Conservation (phyloP, 2,797 vertebrate genomes). For the Discoglossus pictus region DNA sequence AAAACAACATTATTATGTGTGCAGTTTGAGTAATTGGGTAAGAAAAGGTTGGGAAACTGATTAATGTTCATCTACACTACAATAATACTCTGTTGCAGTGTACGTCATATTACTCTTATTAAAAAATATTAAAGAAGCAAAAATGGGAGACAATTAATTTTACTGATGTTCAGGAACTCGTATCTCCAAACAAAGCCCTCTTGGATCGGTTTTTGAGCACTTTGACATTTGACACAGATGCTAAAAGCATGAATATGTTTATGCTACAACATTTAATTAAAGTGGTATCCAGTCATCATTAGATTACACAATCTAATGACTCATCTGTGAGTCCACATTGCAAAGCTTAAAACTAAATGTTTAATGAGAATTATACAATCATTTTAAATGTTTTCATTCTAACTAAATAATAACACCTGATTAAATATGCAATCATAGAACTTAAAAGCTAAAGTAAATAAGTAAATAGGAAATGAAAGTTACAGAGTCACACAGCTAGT, state of each 20-base stretch:
- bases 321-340: constrained; percentile 5
- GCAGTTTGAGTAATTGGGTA: too few relatives aligned
- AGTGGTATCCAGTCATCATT: constrained; percentile 23
- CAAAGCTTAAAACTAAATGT: constrained; percentile 3
- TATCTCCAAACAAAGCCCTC: too few relatives aligned
- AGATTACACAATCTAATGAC: constrained; percentile 34
- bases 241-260: constrained; percentile 21
- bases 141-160: neutral
- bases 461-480: constrained; percentile 36
- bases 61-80: too few relatives aligned
- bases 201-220: constrained; percentile 4
- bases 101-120: neutral
- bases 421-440: constrained; percentile 3
- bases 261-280: constrained; percentile 18
- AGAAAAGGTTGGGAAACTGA: too few relatives aligned
- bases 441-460: neutral
- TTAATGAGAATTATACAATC: constrained; percentile 32
- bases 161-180: too few relatives aligned
- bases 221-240: constrained; percentile 40
- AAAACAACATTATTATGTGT: too few relatives aligned
- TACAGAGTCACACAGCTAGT: constrained; percentile 19
- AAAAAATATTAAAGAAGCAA: too few relatives aligned
- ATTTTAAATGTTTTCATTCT: constrained; percentile 26
- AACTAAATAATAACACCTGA: constrained; percentile 30
- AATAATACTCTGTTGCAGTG: neutral